Evolutionary conservation across 2,113 vertebrate genomes (phyloP).

Genomic region (Cochlearius cochlearius): DNA sequence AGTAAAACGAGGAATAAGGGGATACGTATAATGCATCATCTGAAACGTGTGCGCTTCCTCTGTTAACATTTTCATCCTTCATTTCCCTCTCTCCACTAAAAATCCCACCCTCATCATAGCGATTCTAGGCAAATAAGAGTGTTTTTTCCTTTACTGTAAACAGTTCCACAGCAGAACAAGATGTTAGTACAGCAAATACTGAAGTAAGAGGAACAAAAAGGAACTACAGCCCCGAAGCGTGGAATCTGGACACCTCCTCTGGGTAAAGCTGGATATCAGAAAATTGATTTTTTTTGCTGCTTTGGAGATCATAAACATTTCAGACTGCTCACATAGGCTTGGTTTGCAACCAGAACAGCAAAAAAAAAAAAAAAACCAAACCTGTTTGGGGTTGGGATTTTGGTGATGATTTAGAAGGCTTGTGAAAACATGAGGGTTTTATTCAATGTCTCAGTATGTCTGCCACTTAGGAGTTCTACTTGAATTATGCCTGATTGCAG

Average conservation of each 20-base stretch:
- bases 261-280: not conserved
- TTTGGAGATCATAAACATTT: not conserved
- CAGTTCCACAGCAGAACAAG: not conserved
- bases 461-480: not conserved
- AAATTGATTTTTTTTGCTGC: not conserved
- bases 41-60: not conserved
- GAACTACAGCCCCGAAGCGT: not conserved
- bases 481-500: not conserved
- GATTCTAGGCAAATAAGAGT: not conserved
- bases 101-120: not conserved
- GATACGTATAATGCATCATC: not conserved
- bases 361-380: not conserved
- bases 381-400: not conserved
- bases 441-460: accelerated
- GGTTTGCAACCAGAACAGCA: not conserved
- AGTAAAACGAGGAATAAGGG: not conserved
- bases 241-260: not conserved
- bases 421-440: not conserved
- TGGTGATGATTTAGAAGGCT: not conserved
- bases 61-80: not conserved
- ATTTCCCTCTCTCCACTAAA: not conserved
- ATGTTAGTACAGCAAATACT: not conserved
- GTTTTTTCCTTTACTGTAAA: not conserved
- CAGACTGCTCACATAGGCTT: not conserved
- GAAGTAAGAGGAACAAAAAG: not conserved